Evolutionary conservation across 2,113 vertebrate species (phyloP).

Genomic region (Pontoporia blainvillei): DNA sequence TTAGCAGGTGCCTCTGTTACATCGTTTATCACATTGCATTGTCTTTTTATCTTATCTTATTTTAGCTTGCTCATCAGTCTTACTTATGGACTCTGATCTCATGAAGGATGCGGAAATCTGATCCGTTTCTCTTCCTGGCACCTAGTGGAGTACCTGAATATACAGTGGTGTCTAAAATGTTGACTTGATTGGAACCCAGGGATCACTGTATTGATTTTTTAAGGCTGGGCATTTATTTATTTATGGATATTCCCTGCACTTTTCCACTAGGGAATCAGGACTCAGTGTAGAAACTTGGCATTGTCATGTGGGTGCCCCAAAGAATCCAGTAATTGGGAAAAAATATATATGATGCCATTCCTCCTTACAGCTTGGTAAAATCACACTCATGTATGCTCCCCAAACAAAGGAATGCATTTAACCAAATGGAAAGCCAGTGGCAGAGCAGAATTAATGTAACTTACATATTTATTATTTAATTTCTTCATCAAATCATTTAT

Average conservation of each 20-base stretch:
- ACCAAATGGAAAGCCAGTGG: neutral
- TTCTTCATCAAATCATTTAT: neutral
- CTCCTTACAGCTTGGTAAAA: neutral
- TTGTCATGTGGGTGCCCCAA: neutral
- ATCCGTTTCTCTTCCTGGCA: neutral
- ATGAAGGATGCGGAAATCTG: no score
- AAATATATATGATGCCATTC: neutral
- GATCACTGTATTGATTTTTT: neutral
- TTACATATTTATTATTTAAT: neutral
- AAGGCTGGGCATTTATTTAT: neutral
- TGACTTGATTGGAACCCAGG: neutral
- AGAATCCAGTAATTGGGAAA: neutral
- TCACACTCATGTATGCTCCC: neutral
- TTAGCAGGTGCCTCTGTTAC: neutral
- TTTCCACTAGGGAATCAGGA: neutral
- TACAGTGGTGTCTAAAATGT: neutral
- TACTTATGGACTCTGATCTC: neutral
- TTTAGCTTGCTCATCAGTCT: neutral
- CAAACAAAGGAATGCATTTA: neutral
- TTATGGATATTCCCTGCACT: neutral
- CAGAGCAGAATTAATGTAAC: neutral
- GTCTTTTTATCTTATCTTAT: neutral
- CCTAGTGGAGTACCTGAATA: fast-evolving
- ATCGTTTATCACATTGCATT: neutral
- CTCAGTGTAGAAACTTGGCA: neutral